Conservation (phyloP, 1,140 invertebrate genomes). For the Penaeus vannamei region DNA sequence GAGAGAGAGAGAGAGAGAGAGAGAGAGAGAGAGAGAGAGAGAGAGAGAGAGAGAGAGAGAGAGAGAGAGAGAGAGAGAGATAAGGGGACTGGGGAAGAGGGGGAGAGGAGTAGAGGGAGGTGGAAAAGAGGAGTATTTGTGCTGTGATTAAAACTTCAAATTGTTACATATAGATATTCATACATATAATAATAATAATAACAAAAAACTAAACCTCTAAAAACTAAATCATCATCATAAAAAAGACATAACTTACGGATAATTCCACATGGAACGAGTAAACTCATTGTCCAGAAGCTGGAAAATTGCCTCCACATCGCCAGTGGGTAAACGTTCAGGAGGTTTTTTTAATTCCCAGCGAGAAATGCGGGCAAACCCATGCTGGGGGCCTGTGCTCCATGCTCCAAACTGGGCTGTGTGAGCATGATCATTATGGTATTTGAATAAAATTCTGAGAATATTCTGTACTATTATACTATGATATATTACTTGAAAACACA, state of each 20-base stretch:
- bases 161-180: not conserved
- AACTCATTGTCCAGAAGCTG: constrained; percentile 93
- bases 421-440: constrained; percentile 50
- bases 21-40: no score
- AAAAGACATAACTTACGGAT: constrained; percentile 78
- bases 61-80: no score
- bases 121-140: no score
- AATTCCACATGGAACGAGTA: constrained; percentile 94
- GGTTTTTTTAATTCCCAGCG: constrained; percentile 91
- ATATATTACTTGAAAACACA: constrained; percentile 9
- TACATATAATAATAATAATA: not conserved
- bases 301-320: constrained; percentile 92
- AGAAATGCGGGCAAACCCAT: constrained; percentile 93
- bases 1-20: no score
- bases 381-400: constrained; percentile 93
- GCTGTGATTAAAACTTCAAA: not conserved
- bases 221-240: not conserved
- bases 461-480: not conserved
- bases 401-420: constrained; percentile 91
- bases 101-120: no score
- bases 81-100: no score
- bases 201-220: not conserved
- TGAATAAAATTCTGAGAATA: constrained; percentile 28
- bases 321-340: constrained; percentile 87
- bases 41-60: no score